Evolutionary conservation across 2,113 vertebrate genomes (phyloP).

Genomic region (Rhipidura dahli): DNA sequence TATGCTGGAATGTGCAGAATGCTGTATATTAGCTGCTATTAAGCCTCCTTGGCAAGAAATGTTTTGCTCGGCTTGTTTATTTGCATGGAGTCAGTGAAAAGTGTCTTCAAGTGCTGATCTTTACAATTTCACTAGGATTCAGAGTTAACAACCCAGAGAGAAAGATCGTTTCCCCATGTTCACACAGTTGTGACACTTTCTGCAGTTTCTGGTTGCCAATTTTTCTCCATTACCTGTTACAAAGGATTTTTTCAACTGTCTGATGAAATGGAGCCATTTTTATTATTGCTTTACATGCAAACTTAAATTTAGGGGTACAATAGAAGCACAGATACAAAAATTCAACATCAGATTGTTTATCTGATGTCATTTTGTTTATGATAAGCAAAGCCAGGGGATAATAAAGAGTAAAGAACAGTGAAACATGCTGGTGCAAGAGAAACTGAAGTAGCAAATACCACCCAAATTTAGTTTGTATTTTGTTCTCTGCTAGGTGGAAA

Average conservation of each 20-base stretch:
- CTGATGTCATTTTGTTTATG: background rate
- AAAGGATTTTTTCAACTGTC: background rate
- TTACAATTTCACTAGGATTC: background rate
- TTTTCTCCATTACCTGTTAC: background rate
- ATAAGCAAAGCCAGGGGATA: background rate
- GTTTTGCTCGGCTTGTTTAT: background rate
- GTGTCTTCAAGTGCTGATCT: background rate
- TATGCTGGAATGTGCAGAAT: slow-evolving; percentile 9
- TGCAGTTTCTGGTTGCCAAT: background rate
- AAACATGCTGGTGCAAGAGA: background rate
- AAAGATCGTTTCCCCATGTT: background rate
- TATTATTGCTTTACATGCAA: background rate
- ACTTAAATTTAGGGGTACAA: background rate
- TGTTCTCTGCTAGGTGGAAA: background rate
- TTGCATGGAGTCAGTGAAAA: background rate
- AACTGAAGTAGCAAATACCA: background rate
- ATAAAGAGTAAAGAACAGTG: background rate
- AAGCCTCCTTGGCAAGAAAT: background rate
- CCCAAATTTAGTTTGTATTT: background rate
- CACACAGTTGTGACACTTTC: background rate
- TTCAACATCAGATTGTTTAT: background rate
- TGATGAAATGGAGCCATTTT: background rate
- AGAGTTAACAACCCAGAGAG: background rate
- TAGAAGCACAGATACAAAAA: background rate
- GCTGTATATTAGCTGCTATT: slow-evolving; percentile 31